These are phyloP conservation scores for Pachymerium ferrugineum DNA, from an alignment of 2,888 invertebrate genomes.

Conservation along the genomic window DNA sequence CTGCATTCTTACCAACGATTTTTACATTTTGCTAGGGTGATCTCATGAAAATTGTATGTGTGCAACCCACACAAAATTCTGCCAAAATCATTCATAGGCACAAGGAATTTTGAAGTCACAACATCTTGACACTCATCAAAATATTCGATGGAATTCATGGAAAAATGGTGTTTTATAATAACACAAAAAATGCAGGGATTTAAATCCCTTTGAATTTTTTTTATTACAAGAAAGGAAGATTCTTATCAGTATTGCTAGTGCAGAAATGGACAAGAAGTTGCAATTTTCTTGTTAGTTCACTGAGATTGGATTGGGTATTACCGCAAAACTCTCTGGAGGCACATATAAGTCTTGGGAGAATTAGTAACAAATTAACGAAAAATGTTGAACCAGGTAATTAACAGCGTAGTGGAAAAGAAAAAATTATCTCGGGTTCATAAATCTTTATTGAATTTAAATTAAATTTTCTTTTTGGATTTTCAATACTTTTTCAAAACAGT, in stretches of 20 bases:
- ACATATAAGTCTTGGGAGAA: conserved; percentile 5
- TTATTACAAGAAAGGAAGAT: not conserved
- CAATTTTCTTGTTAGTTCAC: conserved; percentile 9
- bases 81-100: not conserved
- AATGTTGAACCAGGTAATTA: conserved; percentile 21
- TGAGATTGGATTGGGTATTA: conserved; percentile 20
- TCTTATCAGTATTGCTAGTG: not conserved
- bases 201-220: too few relatives aligned
- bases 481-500: too few relatives aligned
- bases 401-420: not conserved
- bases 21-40: not conserved
- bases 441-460: too few relatives aligned
- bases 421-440: too few relatives aligned
- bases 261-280: not conserved
- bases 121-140: conserved; percentile 14
- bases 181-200: too few relatives aligned
- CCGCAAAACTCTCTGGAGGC: conserved; percentile 6
- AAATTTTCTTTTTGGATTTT: too few relatives aligned
- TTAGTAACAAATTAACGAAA: conserved; percentile 25
- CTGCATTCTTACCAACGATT: conserved; percentile 15
- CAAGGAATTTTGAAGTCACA: not conserved
- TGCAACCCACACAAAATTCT: not conserved
- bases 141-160: too few relatives aligned
- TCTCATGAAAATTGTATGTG: conserved; percentile 19
- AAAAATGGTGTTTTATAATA: too few relatives aligned